Evolutionary conservation across 2,797 vertebrate species (phyloP), one percentile per base, ranked within the genome.

Genomic region (Gymnocypris eckloni): DNA sequence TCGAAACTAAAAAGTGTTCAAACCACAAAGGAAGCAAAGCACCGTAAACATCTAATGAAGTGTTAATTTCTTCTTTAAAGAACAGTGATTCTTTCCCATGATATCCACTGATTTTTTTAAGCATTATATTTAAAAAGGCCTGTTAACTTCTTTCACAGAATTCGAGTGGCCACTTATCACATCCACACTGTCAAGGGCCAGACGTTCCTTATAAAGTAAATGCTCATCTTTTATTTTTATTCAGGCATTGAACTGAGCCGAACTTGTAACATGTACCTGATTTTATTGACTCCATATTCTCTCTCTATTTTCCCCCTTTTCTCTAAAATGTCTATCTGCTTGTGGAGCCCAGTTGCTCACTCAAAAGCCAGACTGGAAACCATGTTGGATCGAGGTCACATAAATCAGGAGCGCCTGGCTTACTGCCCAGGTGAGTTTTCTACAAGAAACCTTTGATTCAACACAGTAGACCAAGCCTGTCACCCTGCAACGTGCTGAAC

Each of bases 371-470:
- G 69, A 33, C 56, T 83, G 20, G 52, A 82, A 67, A 66, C 43
- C 61, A 73, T 70, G 22, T 28, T 87, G 52, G 25, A 77, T 66
- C 8, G 33, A 76, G 76, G 72, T 78, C 69, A 81, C 70, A 70
- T 79, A 59, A 61, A 79, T 79, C 80, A 61, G 76, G 56, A 77
- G 81, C 12, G 48, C 52, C 87, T 86, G 85, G 86, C 86, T 85
- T 86, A 54, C 67, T 28, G 90, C 90, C 90, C 85, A 84, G 80
- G 83, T 88, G 83, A 89, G 82, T 87, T 89, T 91, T 89, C 69
- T 70, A 72, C 84, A 88, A 85, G 87, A 79, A 79, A 90, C 85
- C 88, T 91, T 90, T 90, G 86, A 92, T 92, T 81, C 64, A 73
- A 91, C 75, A 83, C 91, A 86, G 91, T 80, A 89, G 89, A 87